Evolutionary conservation across 1,140 invertebrate species (phyloP).

Genomic region (Agrypnia vestita): DNA sequence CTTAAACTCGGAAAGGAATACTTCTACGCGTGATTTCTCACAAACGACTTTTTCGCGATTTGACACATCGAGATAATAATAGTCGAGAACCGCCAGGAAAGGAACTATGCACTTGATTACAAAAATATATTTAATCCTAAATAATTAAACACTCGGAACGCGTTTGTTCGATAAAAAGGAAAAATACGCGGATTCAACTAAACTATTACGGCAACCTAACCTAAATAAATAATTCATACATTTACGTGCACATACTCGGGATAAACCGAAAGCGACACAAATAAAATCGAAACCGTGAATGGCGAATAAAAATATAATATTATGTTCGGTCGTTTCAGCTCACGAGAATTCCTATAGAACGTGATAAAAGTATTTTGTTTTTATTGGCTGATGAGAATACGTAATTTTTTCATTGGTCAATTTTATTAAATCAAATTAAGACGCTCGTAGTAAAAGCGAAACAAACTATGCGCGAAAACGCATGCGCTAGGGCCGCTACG

Average conservation of each 20-base stretch:
- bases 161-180: conserved; percentile 6
- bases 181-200: conserved; percentile 23
- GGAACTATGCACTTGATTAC: conserved; percentile 32
- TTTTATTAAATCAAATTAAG: conserved; percentile 37
- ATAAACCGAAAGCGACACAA: conserved; percentile 50
- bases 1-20: conserved; percentile 41
- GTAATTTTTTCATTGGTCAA: conserved; percentile 41
- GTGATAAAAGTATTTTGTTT: conserved; percentile 7
- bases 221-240: conserved; percentile 55
- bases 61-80: conserved; percentile 53
- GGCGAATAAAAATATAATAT: conserved; percentile 52
- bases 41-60: conserved; percentile 25
- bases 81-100: conserved; percentile 44
- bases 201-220: conserved; percentile 44
- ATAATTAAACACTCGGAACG: not conserved
- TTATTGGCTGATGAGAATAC: conserved; percentile 21
- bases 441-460: conserved; percentile 37
- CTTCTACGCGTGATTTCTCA: conserved; percentile 42
- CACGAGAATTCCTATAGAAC: conserved; percentile 3
- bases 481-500: conserved; percentile 27
- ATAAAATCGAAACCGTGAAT: conserved; percentile 53
- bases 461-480: conserved; percentile 35
- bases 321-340: conserved; percentile 44
- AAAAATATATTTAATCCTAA: conserved; percentile 49
- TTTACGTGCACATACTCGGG: conserved; percentile 40